Base-by-base conservation (phyloP, 2,888 invertebrate species). In the Conomelus anceps region DNA sequence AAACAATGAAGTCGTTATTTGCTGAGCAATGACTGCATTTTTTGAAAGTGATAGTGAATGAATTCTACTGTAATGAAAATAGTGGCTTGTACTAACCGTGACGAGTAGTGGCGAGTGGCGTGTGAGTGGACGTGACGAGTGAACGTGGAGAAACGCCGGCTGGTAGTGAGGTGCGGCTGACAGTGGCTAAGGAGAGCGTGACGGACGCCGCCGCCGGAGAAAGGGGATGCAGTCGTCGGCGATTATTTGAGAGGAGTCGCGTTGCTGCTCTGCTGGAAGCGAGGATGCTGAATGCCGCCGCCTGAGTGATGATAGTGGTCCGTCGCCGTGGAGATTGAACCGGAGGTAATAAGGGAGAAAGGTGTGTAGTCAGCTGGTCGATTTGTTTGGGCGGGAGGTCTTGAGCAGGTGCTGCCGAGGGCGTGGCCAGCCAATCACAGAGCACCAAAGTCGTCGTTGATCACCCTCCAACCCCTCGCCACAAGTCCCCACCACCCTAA, bases 381-480 rank as follows among this genome's bases (percentile, higher is more conserved):
- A 63, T 63, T 63, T 86, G 20, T 22, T 34, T 23, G 20, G 89
- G 89, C 26, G 89, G 63, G 87, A 29, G 87, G 86, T 24, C 23
- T 41, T 23, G 41, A 87, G 84, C 89, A 89, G 89, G 86, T 89
- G 89, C 88, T 26, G 88, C 89, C n/a, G 87, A 41, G 26, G 86
- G 89, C 89, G 86, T n/a, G 88, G 89, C 89, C 89, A 7, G n/a
- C 86, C 86, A 86, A 86, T 86, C 7, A 23, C 22, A 24, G 86
- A 22, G 26, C 86, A 13, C n/a, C 63, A 63, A 63, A 63, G 63
- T 63, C 63, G 63, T 63, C 63, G 63, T 63, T n/a, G 63, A 63
- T 63, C 63, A 63, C 13, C 63, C 63, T n/a, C 34, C 23, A 9
- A 20, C 23, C 9, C 9, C 84, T 7, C 22, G 0, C 22, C 11